phyloP scores from a whole-genome alignment of 2,797 vertebrate species.

The Schizopygopsis malacanthus region DNA sequence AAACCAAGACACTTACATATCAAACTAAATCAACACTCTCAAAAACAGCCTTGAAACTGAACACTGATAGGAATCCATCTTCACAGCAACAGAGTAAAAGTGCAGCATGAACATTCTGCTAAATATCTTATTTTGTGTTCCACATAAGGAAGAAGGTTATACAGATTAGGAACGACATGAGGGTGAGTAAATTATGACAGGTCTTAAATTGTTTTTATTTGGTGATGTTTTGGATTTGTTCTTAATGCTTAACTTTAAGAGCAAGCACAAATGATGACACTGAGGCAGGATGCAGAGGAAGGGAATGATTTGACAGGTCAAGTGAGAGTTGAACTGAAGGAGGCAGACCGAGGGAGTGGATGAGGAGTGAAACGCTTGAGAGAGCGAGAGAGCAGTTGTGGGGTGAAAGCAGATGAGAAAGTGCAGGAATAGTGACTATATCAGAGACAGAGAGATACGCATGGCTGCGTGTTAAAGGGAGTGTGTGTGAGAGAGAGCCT shows the following conservation, averaged over 20 bases:
- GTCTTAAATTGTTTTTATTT: not conserved
- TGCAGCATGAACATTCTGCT: not conserved
- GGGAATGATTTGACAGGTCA: not conserved
- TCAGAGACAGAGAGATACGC: conserved; percentile 5
- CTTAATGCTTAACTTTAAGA: not conserved
- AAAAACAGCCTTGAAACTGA: conserved; percentile 1
- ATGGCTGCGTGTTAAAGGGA: conserved; percentile 4
- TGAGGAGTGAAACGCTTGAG: not conserved
- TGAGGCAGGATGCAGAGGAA: not conserved
- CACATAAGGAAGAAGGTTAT: not conserved
- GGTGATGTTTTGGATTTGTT: not conserved
- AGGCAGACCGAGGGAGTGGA: not conserved
- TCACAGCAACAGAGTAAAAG: not conserved
- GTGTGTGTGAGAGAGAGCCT: not conserved
- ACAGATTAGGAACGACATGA: not conserved
- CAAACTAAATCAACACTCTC: conserved; percentile 10
- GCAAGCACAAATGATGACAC: not conserved
- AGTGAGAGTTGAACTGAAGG: not conserved
- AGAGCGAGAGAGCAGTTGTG: not conserved
- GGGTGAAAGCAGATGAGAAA: conserved; percentile 4
- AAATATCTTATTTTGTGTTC: not conserved
- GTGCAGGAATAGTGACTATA: not conserved
- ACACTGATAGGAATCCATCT: not conserved
- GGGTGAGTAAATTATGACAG: not conserved
- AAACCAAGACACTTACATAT: not conserved